A percentile compares a stretch with the other conserved stretches of the same genome.
Evolutionary conservation across 2,888 invertebrate genomes (phyloP).

Genomic region (Harpalus rubripes): DNA sequence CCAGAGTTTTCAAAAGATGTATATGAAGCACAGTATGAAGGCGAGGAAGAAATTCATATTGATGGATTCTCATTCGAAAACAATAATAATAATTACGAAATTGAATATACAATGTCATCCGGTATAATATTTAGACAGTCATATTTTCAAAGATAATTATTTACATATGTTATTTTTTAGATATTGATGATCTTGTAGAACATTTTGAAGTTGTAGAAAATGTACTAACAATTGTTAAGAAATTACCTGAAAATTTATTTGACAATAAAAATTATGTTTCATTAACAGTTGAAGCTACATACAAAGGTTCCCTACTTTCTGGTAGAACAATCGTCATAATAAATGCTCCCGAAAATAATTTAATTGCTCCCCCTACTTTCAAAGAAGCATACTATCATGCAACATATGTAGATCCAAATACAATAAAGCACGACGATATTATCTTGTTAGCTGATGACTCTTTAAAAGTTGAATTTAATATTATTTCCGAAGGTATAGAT

Average conservation of each 20-base stretch:
- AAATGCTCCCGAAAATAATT: background rate
- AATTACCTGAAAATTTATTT: background rate
- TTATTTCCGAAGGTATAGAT: background rate
- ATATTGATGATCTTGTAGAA: background rate
- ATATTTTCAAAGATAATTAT: background rate
- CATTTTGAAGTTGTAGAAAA: background rate
- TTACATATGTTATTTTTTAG: background rate
- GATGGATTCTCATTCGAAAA: background rate
- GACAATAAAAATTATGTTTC: background rate
- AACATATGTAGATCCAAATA: background rate
- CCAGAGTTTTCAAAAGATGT: conserved; percentile 68
- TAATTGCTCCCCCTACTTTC: background rate
- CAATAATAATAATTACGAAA: background rate
- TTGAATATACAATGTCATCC: background rate
- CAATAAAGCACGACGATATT: background rate
- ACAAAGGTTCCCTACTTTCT: background rate
- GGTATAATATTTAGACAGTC: background rate
- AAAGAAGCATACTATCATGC: background rate
- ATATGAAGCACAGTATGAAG: conserved; percentile 69
- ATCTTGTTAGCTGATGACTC: background rate
- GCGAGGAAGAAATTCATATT: conserved; percentile 57
- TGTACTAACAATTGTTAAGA: background rate
- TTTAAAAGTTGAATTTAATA: background rate
- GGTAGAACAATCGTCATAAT: conserved; percentile 8
- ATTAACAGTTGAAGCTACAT: background rate